Evolutionary conservation across 1,140 invertebrate species (phyloP).

Genomic region (Mycetomoellerius zeteki): DNA sequence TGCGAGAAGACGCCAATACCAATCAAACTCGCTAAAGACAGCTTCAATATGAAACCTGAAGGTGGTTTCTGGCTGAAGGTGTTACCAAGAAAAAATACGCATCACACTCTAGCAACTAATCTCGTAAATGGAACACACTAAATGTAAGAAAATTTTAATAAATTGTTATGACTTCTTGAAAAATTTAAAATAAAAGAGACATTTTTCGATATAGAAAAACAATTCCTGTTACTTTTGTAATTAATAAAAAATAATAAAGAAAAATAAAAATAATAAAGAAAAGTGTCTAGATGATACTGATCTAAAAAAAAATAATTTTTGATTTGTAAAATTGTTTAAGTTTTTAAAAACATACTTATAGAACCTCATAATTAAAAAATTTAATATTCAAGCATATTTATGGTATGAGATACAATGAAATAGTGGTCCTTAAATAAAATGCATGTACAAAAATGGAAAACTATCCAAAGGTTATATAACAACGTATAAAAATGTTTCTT

Average conservation of each 20-base stretch:
- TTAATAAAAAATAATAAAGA: not conserved
- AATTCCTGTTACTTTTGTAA: not conserved
- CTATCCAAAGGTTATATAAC: not conserved
- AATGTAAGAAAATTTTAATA: constrained; percentile 55
- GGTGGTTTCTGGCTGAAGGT: constrained; percentile 38
- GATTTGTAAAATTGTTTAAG: not conserved
- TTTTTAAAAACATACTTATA: not conserved
- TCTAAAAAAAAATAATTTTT: not conserved
- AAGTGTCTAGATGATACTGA: not conserved
- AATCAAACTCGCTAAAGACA: not conserved
- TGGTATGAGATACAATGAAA: not conserved
- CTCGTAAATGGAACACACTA: not conserved
- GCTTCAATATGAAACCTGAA: not conserved
- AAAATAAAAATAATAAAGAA: too few relatives aligned
- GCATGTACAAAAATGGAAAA: not conserved
- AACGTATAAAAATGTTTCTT: not conserved
- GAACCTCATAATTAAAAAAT: not conserved
- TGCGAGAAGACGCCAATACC: constrained; percentile 66
- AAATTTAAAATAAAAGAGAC: not conserved
- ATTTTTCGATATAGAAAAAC: not conserved
- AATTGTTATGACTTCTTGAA: constrained; percentile 54
- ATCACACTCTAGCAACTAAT: not conserved
- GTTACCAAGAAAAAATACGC: constrained; percentile 32
- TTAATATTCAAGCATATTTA: not conserved
- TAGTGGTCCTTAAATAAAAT: not conserved